phyloP scores from a whole-genome alignment of 2,797 vertebrate genomes.

The Orestias chungarensis region DNA sequence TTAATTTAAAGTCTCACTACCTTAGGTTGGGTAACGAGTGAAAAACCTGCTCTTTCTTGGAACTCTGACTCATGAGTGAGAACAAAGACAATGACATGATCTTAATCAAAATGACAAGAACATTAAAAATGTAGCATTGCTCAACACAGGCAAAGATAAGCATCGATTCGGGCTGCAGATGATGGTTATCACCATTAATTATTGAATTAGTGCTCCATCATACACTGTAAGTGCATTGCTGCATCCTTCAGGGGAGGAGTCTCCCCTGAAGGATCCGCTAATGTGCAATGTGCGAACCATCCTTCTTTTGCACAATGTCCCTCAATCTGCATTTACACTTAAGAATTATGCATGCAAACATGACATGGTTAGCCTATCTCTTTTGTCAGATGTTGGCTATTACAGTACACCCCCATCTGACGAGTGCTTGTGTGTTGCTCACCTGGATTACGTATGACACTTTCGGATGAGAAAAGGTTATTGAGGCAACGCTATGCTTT shows the following conservation, averaged over 20 bases:
- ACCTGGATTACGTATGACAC: too few relatives aligned
- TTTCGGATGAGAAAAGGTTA: too few relatives aligned
- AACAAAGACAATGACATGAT: conserved; percentile 72
- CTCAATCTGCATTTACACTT: conserved; percentile 54
- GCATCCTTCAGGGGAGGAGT: conserved; percentile 62
- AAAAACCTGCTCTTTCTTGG: conserved; percentile 11
- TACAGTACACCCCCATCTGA: too few relatives aligned
- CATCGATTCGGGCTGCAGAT: conserved; percentile 76
- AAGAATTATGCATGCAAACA: conserved; percentile 59
- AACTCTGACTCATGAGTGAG: conserved; percentile 57
- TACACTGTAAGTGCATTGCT: conserved; percentile 68
- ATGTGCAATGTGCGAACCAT: conserved; percentile 48
- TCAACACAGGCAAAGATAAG: conserved; percentile 76
- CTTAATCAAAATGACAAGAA: conserved; percentile 79
- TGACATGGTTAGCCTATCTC: conserved; percentile 28
- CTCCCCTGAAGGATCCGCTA: conserved; percentile 51
- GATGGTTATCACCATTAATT: conserved; percentile 81
- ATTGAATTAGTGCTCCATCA: conserved; percentile 76
- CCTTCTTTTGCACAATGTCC: conserved; percentile 30
- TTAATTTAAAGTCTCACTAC: conserved; percentile 24
- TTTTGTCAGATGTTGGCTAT: conserved; percentile 16
- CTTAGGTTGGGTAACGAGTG: conserved; percentile 32
- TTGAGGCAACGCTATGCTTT: too few relatives aligned
- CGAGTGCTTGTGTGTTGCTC: too few relatives aligned
- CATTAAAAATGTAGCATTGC: conserved; percentile 78